Evolutionary conservation across 2,797 vertebrate genomes (phyloP), one percentile per base, ranked within the genome.

Genomic region (Microctenopoma stevenorrisi): DNA sequence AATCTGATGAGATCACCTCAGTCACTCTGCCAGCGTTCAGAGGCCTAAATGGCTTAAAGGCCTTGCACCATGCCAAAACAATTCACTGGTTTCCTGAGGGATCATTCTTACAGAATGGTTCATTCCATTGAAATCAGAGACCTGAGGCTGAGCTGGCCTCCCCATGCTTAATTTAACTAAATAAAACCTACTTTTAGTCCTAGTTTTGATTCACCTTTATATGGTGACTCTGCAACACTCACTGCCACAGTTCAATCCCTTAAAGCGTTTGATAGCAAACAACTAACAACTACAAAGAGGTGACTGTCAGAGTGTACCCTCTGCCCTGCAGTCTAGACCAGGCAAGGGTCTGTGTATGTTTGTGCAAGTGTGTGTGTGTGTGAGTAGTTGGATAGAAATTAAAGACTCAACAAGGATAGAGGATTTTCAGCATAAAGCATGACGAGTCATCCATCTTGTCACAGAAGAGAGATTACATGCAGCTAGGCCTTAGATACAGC

Each of bases 361-460:
- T 37, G 12, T 73, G 22, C 18, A 42, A 43, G 35, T 28, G 15
- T 66, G 49, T 76, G 68, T 68, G 64, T 58, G 16, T 35, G 44
- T 64, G 63, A 71, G 53, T 53, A 78, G 72, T 68, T 58, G 49
- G 51, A 38, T 68, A 76, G 74, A 86, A 88, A 90, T 86, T 85
- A 88, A 88, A 86, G 66, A 67, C 81, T 83, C 72, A 30, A 65
- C 50, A 51, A 77, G 84, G 84, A 81, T 80, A 62, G 81, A 85
- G 76, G 68, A 82, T 89, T 90, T 89, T 83, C 81, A 83, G 84
- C 81, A 83, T 86, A 87, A 83, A 88, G 83, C 75, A 74, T 88
- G 83, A 85, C 79, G 66, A 88, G 85, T 91, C 90, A 90, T 93
- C 87, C 87, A 79, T 94, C 92, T 92, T 90, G 82, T 89, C 86